Conservation (phyloP, 2,888 invertebrate genomes). For the Cerastis leucographa region DNA sequence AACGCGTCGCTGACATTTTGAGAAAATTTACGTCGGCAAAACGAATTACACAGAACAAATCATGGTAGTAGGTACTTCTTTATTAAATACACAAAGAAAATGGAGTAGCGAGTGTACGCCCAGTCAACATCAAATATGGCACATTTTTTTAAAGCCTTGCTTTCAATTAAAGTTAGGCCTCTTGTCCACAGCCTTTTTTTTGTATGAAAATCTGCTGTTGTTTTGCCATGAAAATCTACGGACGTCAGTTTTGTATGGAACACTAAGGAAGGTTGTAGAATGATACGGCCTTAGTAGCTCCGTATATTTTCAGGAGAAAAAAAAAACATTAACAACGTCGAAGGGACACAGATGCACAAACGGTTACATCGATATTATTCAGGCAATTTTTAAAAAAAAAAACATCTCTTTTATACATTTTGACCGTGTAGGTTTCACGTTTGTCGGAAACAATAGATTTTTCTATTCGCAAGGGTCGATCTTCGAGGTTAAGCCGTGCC, state of each 20-base stretch:
- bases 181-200: neutral
- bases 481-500: too few relatives aligned
- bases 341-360: too few relatives aligned
- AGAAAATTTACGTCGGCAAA: neutral
- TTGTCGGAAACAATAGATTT: too few relatives aligned
- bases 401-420: too few relatives aligned
- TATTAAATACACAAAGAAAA: neutral
- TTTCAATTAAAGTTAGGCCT: neutral
- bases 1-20: neutral
- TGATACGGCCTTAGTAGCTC: neutral
- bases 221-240: neutral
- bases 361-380: too few relatives aligned
- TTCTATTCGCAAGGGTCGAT: too few relatives aligned
- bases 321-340: neutral
- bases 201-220: neutral
- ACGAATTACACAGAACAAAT: neutral
- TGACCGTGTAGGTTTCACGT: too few relatives aligned
- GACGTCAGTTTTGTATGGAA: neutral
- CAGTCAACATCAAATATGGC: neutral
- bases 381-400: too few relatives aligned
- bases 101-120: neutral
- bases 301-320: neutral
- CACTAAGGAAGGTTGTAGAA: neutral
- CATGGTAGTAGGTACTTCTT: neutral
- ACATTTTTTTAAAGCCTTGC: neutral